Percentiles rank a stretch among this genome's conserved stretches.
Evolutionary conservation across 2,888 invertebrate genomes (phyloP).

Genomic region (Mantis religiosa): DNA sequence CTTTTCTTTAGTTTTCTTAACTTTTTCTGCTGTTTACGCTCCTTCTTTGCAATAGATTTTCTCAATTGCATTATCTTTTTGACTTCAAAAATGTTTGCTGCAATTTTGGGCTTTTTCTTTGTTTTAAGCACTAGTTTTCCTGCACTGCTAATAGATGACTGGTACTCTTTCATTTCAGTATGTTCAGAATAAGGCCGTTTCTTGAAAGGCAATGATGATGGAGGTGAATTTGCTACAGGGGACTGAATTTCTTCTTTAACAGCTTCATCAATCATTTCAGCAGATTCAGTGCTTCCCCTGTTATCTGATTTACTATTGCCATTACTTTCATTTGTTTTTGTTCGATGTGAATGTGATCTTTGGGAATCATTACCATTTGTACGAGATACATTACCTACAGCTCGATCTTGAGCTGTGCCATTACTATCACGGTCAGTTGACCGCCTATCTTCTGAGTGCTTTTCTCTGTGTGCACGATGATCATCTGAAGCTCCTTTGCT

Average conservation of each 20-base stretch:
- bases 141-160: constrained; percentile 41
- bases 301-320: constrained; percentile 5
- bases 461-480: constrained; percentile 63
- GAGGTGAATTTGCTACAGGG: constrained; percentile 14
- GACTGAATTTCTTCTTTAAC: constrained; percentile 20
- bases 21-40: constrained; percentile 35
- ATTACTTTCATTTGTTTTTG: neutral
- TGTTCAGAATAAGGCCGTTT: constrained; percentile 36
- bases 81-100: constrained; percentile 64
- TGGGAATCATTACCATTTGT: constrained; percentile 11
- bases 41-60: constrained; percentile 59
- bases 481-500: constrained; percentile 57
- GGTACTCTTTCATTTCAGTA: constrained; percentile 30
- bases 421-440: constrained; percentile 79
- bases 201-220: constrained; percentile 38
- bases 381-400: constrained; percentile 9
- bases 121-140: constrained; percentile 44
- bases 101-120: constrained; percentile 63
- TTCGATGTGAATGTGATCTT: neutral
- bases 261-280: neutral
- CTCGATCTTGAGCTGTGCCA: constrained; percentile 39
- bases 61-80: constrained; percentile 62
- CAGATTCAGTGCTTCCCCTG: constrained; percentile 7
- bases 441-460: constrained; percentile 60
- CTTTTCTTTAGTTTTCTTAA: constrained; percentile 39